Base-by-base conservation (phyloP, 92 coral and sea anemone genomes). In the Phenganax marumi region DNA sequence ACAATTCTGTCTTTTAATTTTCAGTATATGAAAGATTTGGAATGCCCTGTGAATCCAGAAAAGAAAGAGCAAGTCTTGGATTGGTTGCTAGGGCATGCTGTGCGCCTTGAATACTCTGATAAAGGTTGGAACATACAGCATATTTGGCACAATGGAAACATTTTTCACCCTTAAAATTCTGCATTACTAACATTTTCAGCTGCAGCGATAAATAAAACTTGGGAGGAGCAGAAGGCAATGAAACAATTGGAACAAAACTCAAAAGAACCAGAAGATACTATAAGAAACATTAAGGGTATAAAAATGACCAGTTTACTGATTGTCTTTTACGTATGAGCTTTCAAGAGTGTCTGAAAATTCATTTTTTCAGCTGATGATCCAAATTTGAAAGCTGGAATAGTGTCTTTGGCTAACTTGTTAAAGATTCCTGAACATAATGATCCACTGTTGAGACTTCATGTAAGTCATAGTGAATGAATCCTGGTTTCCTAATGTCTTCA, bases 51-150 rank as follows among this genome's bases (percentile, higher is more conserved):
- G 55, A 85, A 89, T 60, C 71, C 85, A 60, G 90, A 87, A 58
- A 86, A 81, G 77, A 92, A 90, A 50, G 77, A 62, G 26, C 93
- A 92, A 79, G 91, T 88, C 10, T 79, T 96, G 61, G 99, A 96
- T 71, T 96, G 99, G 99, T 82, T 96, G 52, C 66, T 96, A 6
- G 89, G 97, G 0, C 93, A 96, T 85, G 97, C 99, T 63, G 75
- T 96, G 13, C 87, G 97, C 19, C 90, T 96, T 70, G 97, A 92
- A 75, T 96, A 89, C 81, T 86, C 97, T 47, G 99, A 96, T 50
- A 96, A 92, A 85, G 96, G 99, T 96, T 57, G 23, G 93, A 77
- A 12, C 21, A 39, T 61, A 33, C 43, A 33, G 43, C 43, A 33
- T 33, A 33, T 33, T 33, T 33, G 43, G 5, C 43, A 33, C 43